phyloP scores from a whole-genome alignment of 1,140 invertebrate genomes.

The Penaeus chinensis region DNA sequence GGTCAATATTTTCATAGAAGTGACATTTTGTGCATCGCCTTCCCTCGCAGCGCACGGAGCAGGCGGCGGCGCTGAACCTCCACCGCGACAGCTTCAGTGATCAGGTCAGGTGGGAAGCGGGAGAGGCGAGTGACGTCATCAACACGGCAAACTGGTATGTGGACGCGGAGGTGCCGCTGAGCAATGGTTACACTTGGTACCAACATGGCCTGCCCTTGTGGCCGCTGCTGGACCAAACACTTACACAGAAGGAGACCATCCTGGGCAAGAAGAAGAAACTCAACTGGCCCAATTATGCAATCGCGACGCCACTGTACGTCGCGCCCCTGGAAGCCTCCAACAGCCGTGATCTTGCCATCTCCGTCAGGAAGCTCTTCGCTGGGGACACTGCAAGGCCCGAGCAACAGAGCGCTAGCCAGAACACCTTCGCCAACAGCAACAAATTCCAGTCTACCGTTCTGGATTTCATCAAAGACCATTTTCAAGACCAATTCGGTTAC shows the following conservation, averaged over 20 bases:
- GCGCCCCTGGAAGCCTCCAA: conserved; percentile 10
- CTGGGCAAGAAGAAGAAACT: conserved; percentile 14
- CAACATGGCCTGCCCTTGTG: conserved; percentile 35
- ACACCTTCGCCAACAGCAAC: neutral
- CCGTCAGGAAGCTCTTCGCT: conserved; percentile 28
- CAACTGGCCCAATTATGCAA: conserved; percentile 35
- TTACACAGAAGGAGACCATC: neutral
- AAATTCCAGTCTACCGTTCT: conserved; percentile 10
- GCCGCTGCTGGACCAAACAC: conserved; percentile 30
- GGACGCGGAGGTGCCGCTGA: conserved; percentile 21
- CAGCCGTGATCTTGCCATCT: conserved; percentile 15
- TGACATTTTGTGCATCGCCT: neutral
- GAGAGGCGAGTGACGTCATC: conserved; percentile 15
- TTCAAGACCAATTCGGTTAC: neutral
- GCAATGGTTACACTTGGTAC: conserved; percentile 43
- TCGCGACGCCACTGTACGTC: conserved; percentile 24
- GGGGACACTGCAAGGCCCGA: neutral
- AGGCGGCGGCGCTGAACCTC: conserved; percentile 28
- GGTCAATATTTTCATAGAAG: no score
- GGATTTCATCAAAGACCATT: neutral
- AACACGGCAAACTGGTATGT: conserved; percentile 14
- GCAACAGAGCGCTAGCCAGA: neutral
- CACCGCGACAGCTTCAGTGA: conserved; percentile 38
- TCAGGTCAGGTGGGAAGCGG: conserved; percentile 23
- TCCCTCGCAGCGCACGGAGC: conserved; percentile 7